Evolutionary conservation across 2,113 vertebrate species (phyloP), one percentile per base, ranked within the genome.

Genomic region (Mandrillus leucophaeus): DNA sequence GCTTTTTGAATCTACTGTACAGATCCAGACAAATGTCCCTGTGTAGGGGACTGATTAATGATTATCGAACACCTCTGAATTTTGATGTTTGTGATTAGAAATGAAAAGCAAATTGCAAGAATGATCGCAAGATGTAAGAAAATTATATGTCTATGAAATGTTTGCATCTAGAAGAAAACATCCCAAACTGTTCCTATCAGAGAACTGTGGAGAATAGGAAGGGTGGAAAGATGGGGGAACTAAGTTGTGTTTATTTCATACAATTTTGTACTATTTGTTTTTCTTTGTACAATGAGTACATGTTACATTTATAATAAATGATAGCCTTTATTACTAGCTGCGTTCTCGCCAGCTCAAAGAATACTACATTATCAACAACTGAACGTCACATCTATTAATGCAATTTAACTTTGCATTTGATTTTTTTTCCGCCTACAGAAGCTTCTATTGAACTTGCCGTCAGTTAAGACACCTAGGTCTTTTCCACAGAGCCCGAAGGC

Each of bases 401-500:
- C 64, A 57, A 27, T 64, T 89, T 78, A 90, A 91, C 16, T 88
- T 90, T 68, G 40, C 86, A 18, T 91, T 91, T 80, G 38, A 38
- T 32, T 52, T 88, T 79, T 91, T 76, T 59, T 93, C 95, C 59
- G 6, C 98, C 96, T 81, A 96, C 96, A 17, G 76, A 23, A 55
- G 23, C 59, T 90, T 55, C 75, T 57, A 79, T 66, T 97, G 86
- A 92, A 80, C 61, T 90, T 75, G 38, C 70, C 0, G 0, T 90
- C 89, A 55, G 45, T 79, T 80, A 95, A 86, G 52, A 97, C 52
- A 88, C 18, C 9, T 64, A 8, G 45, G 78, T 78, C 27, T 90
- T 95, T 97, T 55, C 38, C 55, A 83, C 83, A 81, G 82, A 96
- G 86, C 40, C 25, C n/a, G 35, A 84, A 90, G 96, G 73, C 50